phyloP scores from a whole-genome alignment of 1,140 invertebrate species.

The Micrasema longulum region DNA sequence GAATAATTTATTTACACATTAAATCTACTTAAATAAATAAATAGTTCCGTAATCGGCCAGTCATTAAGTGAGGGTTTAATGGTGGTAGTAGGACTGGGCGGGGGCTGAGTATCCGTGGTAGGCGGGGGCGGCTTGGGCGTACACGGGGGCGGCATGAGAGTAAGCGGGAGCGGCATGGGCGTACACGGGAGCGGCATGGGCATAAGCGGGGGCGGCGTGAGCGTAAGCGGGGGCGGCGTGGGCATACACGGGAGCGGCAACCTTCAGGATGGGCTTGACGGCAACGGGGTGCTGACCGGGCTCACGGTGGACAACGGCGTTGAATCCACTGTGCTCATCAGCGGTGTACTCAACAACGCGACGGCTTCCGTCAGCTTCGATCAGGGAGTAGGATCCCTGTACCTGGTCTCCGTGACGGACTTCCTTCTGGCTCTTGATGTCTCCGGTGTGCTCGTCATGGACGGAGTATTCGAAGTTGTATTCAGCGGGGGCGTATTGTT shows the following conservation, averaged over 20 bases:
- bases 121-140: slow-evolving; percentile 58
- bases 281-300: slow-evolving; percentile 64
- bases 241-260: slow-evolving; percentile 10
- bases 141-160: slow-evolving; percentile 48
- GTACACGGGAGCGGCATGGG: slow-evolving; percentile 56
- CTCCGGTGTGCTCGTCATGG: slow-evolving; percentile 69
- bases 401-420: slow-evolving; percentile 71
- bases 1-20: slow-evolving; percentile 49
- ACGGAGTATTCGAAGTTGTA: slow-evolving; percentile 69
- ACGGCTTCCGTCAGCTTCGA: slow-evolving; percentile 75
- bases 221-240: slow-evolving; percentile 44
- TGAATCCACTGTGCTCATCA: slow-evolving; percentile 78
- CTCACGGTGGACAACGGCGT: slow-evolving; percentile 74
- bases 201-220: slow-evolving; percentile 47
- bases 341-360: slow-evolving; percentile 80
- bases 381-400: slow-evolving; percentile 70
- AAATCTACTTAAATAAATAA: slow-evolving; percentile 39
- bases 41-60: slow-evolving; percentile 4
- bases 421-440: slow-evolving; percentile 72
- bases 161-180: slow-evolving; percentile 47
- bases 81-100: slow-evolving; percentile 51
- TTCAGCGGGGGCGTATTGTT: slow-evolving; percentile 60
- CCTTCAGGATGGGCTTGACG: slow-evolving; percentile 51
- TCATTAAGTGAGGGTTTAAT: slow-evolving; percentile 34
- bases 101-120: slow-evolving; percentile 53